phyloP scores from a whole-genome alignment of 2,113 vertebrate species.

The Myanophis thanlyinensis region DNA sequence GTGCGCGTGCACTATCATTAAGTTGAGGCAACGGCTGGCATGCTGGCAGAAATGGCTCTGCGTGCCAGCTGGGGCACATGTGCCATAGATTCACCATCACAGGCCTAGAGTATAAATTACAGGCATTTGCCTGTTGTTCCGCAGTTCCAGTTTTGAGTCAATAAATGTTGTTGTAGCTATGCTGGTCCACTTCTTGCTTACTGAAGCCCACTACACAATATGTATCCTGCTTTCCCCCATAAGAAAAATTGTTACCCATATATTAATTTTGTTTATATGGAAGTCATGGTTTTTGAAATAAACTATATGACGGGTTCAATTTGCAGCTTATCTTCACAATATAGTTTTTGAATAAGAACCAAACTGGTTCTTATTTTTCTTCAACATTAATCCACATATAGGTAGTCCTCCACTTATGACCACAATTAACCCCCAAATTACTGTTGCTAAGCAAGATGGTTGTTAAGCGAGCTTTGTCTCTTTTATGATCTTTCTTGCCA shows the following conservation, averaged over 20 bases:
- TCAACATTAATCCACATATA: neutral
- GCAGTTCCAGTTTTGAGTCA: no score
- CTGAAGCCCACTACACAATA: no score
- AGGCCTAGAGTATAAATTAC: no score
- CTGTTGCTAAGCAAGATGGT: neutral
- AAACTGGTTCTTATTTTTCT: neutral
- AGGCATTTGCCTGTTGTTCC: no score
- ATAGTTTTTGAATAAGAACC: neutral
- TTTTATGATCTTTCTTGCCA: neutral
- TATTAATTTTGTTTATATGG: neutral
- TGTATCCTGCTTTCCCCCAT: neutral
- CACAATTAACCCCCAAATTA: neutral
- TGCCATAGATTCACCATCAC: no score
- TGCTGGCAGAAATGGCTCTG: no score
- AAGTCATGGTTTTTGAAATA: neutral
- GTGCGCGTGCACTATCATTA: no score
- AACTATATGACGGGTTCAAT: neutral
- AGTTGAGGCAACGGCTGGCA: no score
- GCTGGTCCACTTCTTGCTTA: no score
- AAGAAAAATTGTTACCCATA: no score
- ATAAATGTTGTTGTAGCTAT: no score
- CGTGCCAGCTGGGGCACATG: no score
- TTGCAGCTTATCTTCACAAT: neutral
- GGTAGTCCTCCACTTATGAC: neutral
- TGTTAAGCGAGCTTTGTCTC: neutral